A percentile compares a stretch with the other conserved stretches of the same genome.
Conservation (phyloP, 2,113 vertebrate species). For the Pterocles burchelli region DNA sequence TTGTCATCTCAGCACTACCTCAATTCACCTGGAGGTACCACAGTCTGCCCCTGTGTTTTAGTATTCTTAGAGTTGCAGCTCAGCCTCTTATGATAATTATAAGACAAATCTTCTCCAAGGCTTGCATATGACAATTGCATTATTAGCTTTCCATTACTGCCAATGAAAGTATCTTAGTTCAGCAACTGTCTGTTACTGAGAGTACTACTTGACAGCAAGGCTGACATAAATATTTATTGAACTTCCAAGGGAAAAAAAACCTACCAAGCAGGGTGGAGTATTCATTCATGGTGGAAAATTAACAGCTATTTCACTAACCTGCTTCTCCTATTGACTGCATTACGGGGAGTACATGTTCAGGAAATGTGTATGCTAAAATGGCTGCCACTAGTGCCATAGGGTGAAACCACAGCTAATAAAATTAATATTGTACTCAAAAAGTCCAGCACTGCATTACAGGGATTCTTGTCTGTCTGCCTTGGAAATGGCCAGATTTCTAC, state of each 20-base stretch:
- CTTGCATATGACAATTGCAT: neutral
- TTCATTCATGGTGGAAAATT: neutral
- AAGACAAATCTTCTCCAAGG: neutral
- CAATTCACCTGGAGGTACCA: neutral
- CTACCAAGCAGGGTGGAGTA: neutral
- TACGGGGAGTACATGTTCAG: neutral
- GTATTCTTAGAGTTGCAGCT: neutral
- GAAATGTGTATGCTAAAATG: neutral
- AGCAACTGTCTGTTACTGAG: constrained; percentile 27
- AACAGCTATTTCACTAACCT: neutral
- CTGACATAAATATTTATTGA: constrained; percentile 39
- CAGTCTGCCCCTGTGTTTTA: neutral
- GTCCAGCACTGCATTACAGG: neutral
- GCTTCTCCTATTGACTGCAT: neutral
- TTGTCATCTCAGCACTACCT: neutral
- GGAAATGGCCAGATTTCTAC: constrained; percentile 38
- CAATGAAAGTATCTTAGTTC: constrained; percentile 55
- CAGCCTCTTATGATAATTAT: constrained; percentile 6
- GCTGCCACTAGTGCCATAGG: neutral
- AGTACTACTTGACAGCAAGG: constrained; percentile 17
- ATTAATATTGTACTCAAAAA: neutral
- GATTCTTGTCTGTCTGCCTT: neutral
- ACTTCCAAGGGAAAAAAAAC: neutral
- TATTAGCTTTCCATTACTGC: constrained; percentile 43
- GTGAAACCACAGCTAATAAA: neutral